phyloP scores from a whole-genome alignment of 1,140 invertebrate species.

The Riptortus pedestris region DNA sequence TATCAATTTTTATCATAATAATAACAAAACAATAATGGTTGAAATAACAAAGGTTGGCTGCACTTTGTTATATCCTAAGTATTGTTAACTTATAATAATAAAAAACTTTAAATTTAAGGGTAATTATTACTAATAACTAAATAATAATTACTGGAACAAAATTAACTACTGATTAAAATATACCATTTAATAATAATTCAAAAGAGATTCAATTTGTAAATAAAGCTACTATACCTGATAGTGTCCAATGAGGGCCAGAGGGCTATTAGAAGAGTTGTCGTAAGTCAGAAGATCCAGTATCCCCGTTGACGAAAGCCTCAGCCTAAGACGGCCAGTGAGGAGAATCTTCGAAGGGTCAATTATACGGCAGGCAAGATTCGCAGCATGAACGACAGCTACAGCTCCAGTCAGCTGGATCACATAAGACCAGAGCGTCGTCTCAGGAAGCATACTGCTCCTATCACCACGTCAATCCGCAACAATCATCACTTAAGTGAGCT shows the following conservation, averaged over 20 bases:
- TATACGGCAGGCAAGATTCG: slow-evolving; percentile 55
- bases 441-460: slow-evolving; percentile 62
- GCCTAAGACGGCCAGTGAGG: slow-evolving; percentile 46
- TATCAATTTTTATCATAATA: no score
- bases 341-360: slow-evolving; percentile 89
- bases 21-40: no score
- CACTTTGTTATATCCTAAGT: no score
- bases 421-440: slow-evolving; percentile 87
- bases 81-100: no score
- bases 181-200: no score
- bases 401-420: slow-evolving; percentile 91
- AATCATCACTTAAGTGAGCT: slow-evolving; percentile 5
- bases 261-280: slow-evolving; percentile 52
- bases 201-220: no score
- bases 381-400: slow-evolving; percentile 70
- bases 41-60: no score
- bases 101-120: no score
- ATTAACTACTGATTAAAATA: no score
- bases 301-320: slow-evolving; percentile 71
- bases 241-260: slow-evolving; percentile 57
- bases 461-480: slow-evolving; percentile 2
- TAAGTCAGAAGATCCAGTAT: slow-evolving; percentile 77
- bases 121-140: no score
- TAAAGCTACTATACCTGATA: slow-evolving; percentile 57
- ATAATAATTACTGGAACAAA: no score